Conservation (phyloP, 2,888 invertebrate genomes). For the Eupithecia centaureata region DNA sequence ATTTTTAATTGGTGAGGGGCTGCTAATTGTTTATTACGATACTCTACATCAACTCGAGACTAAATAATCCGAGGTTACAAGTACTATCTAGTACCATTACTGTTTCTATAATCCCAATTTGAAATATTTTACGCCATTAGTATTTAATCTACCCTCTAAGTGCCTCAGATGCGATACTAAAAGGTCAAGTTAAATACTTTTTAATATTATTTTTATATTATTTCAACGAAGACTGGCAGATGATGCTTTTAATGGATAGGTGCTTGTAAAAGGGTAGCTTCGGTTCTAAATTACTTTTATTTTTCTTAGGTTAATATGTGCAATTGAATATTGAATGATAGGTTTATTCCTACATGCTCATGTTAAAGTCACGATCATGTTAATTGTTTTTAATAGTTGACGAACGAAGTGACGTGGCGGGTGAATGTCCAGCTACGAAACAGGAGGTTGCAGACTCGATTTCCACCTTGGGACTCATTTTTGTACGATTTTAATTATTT, state of each 20-base stretch:
- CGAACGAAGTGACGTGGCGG: no score
- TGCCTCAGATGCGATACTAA: not conserved
- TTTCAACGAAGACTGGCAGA: slow-evolving; percentile 18
- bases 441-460: no score
- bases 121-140: not conserved
- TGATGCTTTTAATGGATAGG: slow-evolving; percentile 17
- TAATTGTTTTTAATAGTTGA: not conserved
- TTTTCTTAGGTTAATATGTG: slow-evolving; percentile 10
- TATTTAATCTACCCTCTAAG: not conserved
- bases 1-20: no score
- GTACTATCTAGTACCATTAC: not conserved
- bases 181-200: slow-evolving; percentile 20
- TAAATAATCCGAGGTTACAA: no score
- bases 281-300: slow-evolving; percentile 1
- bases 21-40: no score
- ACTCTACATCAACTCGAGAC: no score
- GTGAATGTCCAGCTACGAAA: no score
- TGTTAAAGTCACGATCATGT: not conserved
- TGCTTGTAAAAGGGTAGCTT: slow-evolving; percentile 15
- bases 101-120: not conserved
- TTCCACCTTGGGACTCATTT: no score
- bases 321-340: slow-evolving; percentile 1
- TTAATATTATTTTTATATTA: slow-evolving; percentile 10
- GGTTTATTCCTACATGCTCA: not conserved
- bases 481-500: no score